These are phyloP conservation scores for Coregonus suidteri DNA, from an alignment of 2,797 vertebrate genomes.

Conservation along the genomic window DNA sequence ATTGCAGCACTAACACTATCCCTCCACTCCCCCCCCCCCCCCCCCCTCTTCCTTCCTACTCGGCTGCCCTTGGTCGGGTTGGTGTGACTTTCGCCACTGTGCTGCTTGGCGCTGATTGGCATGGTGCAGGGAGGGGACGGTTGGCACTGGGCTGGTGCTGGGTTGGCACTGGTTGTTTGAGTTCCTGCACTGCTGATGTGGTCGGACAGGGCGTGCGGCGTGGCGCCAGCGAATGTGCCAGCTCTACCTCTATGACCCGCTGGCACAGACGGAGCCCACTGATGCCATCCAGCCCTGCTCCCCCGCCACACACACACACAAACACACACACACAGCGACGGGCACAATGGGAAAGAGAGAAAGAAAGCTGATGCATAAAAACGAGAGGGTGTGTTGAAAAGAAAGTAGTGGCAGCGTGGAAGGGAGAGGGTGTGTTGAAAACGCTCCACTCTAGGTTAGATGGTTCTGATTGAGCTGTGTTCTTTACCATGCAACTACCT, in stretches of 20 bases:
- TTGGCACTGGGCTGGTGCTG: background rate
- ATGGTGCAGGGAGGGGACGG: background rate
- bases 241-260: constrained; percentile 28
- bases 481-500: no score
- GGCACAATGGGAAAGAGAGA: background rate
- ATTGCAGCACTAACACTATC: background rate
- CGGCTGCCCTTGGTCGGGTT: constrained; percentile 55
- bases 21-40: constrained; percentile 16
- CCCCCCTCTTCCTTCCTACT: constrained; percentile 14
- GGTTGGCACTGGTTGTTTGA: constrained; percentile 33
- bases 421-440: no score
- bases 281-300: constrained; percentile 39
- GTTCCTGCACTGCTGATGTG: constrained; percentile 60
- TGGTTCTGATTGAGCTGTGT: no score
- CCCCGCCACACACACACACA: background rate
- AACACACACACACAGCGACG: background rate
- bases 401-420: no score
- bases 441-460: no score
- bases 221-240: constrained; percentile 50
- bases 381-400: no score
- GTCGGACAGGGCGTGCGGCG: constrained; percentile 62
- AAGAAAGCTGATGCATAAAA: no score
- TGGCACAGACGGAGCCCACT: constrained; percentile 6
- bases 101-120: constrained; percentile 27
- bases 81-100: constrained; percentile 56